Evolutionary conservation across 2,797 vertebrate species (phyloP).

Genomic region (Apogon hyalosoma): DNA sequence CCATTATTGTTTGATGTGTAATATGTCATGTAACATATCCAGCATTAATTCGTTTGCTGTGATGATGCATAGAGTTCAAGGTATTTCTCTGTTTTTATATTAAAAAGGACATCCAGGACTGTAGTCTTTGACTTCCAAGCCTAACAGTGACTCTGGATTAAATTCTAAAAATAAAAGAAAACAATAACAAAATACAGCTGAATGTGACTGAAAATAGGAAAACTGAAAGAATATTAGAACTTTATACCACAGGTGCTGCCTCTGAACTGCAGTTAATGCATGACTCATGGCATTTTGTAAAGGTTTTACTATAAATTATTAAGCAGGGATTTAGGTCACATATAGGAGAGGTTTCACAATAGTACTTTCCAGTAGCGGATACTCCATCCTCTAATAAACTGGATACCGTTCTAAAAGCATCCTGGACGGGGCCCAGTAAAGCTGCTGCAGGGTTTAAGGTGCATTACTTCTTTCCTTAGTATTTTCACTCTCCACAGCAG

Average conservation of each 20-base stretch:
- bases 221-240: background rate
- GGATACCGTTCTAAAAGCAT: slow-evolving; percentile 37
- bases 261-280: slow-evolving; percentile 3
- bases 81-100: no score
- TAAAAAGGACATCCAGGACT: no score
- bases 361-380: background rate
- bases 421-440: slow-evolving; percentile 40
- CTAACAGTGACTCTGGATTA: no score
- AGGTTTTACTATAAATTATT: background rate
- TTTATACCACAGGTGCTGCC: background rate
- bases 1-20: no score
- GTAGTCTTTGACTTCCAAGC: no score
- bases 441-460: slow-evolving; percentile 40
- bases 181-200: no score
- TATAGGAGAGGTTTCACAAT: background rate
- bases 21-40: no score
- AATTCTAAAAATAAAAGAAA: no score
- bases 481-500: slow-evolving; percentile 29
- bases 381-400: slow-evolving; percentile 28
- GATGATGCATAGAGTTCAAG: no score
- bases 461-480: slow-evolving; percentile 26
- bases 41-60: no score
- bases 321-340: background rate
- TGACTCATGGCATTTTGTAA: background rate
- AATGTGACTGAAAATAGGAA: no score